These are phyloP conservation scores for Fregata magnificens DNA, from an alignment of 2,113 vertebrate genomes.

Conservation along the genomic window DNA sequence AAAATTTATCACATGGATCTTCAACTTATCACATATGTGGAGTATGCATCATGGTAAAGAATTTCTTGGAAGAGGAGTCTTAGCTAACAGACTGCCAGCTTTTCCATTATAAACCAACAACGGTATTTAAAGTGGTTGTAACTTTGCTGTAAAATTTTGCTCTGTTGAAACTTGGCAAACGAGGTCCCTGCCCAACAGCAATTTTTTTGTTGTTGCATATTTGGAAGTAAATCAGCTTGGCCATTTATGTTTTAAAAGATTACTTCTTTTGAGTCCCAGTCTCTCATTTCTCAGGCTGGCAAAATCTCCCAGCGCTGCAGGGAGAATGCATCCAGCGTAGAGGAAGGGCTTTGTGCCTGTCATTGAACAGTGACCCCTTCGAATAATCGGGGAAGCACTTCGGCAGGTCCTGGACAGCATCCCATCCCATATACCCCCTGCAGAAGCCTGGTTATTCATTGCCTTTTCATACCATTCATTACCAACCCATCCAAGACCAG, in stretches of 20 bases:
- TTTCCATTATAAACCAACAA: slow-evolving; percentile 34
- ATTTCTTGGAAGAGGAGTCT: not conserved
- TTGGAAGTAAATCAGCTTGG: slow-evolving; percentile 55
- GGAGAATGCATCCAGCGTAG: not conserved
- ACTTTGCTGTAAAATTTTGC: slow-evolving; percentile 37
- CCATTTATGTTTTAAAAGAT: slow-evolving; percentile 38
- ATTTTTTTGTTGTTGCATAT: not conserved
- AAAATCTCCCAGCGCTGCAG: not conserved
- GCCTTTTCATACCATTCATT: not conserved
- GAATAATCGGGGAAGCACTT: not conserved
- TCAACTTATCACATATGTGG: not conserved
- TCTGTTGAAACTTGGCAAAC: slow-evolving; percentile 17
- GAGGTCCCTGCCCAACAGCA: slow-evolving; percentile 14
- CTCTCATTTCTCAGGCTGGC: slow-evolving; percentile 45
- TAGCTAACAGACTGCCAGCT: not conserved
- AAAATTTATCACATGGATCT: not conserved
- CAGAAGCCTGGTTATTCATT: not conserved
- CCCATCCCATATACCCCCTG: not conserved
- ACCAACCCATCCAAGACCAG: not conserved
- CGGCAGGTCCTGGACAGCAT: not conserved
- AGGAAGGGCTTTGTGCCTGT: slow-evolving; percentile 1
- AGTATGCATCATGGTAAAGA: not conserved
- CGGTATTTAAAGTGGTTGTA: slow-evolving; percentile 21
- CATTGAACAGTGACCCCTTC: slow-evolving; percentile 19
- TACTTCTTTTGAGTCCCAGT: slow-evolving; percentile 4